Percentiles rank a stretch among this genome's conserved stretches.
Evolutionary conservation across 2,888 invertebrate species (phyloP).

Genomic region (Eristalinus aeneus): DNA sequence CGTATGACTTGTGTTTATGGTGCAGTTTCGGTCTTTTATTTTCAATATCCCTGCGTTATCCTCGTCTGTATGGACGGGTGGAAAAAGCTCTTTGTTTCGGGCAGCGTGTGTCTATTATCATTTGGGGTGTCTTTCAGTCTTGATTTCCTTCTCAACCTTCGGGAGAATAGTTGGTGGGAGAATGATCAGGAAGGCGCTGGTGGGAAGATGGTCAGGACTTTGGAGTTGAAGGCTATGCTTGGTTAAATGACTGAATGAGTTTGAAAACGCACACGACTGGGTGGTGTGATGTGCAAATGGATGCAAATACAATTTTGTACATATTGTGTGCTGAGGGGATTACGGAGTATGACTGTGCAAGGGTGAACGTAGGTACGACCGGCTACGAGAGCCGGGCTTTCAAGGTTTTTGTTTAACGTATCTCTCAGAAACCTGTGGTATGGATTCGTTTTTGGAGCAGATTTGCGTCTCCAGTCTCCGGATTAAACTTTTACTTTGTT

Average conservation of each 20-base stretch:
- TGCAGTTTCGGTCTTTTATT: conserved; percentile 15
- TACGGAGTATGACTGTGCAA: too few species aligned
- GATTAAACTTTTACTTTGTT: too few species aligned
- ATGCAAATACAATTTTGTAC: not conserved
- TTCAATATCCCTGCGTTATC: conserved; percentile 37
- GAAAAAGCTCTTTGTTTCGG: conserved; percentile 18
- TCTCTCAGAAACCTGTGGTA: too few species aligned
- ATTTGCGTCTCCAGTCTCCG: too few species aligned
- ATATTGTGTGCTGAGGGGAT: not conserved
- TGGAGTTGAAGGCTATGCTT: not conserved
- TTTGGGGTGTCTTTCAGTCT: conserved; percentile 5
- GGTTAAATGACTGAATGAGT: not conserved
- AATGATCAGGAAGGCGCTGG: not conserved
- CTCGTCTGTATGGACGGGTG: conserved; percentile 36
- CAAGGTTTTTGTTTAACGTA: too few species aligned
- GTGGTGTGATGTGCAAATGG: not conserved
- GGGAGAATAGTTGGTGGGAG: not conserved
- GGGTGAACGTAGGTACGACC: too few species aligned
- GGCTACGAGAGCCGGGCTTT: too few species aligned
- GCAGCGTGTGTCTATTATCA: conserved; percentile 17
- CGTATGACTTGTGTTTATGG: conserved; percentile 38
- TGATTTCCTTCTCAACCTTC: not conserved
- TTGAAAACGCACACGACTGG: not conserved
- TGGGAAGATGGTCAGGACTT: not conserved
- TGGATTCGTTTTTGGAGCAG: too few species aligned